Evolutionary conservation across 2,797 vertebrate species (phyloP).

Genomic region (Typhlichthys eigenmanni): DNA sequence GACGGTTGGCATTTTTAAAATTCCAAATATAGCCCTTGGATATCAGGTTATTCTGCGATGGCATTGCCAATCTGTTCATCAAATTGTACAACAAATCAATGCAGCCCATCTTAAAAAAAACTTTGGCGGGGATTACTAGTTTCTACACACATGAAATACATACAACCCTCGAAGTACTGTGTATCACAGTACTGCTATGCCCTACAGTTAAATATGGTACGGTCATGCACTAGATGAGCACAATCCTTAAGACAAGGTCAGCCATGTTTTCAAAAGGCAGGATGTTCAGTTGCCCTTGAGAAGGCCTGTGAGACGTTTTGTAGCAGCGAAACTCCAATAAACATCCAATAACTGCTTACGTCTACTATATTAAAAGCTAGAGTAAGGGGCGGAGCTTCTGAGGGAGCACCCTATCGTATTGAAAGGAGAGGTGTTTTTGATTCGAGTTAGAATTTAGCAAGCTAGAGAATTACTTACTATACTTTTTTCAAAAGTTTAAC

Average conservation of each 20-base stretch:
- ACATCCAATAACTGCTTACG: no score
- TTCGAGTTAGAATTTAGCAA: no score
- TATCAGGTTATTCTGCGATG: neutral
- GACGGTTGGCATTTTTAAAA: neutral
- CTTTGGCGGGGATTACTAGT: no score
- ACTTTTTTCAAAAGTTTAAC: no score
- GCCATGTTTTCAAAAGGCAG: conserved; percentile 5
- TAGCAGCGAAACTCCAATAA: no score
- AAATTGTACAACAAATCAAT: neutral
- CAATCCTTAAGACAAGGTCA: conserved; percentile 40
- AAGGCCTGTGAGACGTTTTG: neutral
- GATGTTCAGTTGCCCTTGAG: neutral
- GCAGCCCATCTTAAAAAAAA: neutral
- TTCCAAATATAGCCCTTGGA: neutral
- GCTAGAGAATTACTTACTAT: no score
- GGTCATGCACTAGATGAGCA: neutral
- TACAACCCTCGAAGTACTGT: neutral
- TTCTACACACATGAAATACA: no score
- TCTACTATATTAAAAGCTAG: no score
- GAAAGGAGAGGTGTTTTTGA: no score
- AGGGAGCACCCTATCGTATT: no score
- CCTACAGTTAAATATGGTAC: conserved; percentile 15
- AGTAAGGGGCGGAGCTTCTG: no score
- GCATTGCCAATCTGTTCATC: neutral
- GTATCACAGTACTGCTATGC: neutral